Evolutionary conservation across 2,797 vertebrate species (phyloP).

Genomic region (Nannoperca obscura): DNA sequence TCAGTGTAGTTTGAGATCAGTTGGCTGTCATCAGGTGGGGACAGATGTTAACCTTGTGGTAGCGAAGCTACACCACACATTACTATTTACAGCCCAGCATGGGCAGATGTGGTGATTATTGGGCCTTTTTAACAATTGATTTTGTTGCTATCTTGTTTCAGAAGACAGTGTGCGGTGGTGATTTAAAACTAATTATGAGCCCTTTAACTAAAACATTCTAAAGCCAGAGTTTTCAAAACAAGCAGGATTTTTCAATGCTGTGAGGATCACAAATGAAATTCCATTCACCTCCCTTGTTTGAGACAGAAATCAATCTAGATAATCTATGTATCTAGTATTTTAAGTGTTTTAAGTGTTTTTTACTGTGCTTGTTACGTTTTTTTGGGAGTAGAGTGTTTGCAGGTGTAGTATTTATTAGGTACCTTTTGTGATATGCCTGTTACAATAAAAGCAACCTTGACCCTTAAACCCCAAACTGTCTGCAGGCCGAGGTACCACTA

Average conservation of each 20-base stretch:
- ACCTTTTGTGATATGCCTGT: not conserved
- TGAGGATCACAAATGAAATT: not conserved
- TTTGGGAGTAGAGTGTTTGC: not conserved
- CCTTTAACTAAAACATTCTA: not conserved
- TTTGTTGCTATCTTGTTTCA: conserved; percentile 41
- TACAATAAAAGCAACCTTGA: not conserved
- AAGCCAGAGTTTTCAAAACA: not conserved
- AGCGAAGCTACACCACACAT: conserved; percentile 58
- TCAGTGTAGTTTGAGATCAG: conserved; percentile 75
- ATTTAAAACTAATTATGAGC: conserved; percentile 18
- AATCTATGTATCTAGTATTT: no score
- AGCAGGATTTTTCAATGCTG: not conserved
- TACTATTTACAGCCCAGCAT: conserved; percentile 55
- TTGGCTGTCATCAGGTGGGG: conserved; percentile 57
- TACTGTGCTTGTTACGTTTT: not conserved
- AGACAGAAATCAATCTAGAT: not conserved
- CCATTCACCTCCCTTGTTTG: not conserved
- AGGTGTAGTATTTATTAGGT: not conserved
- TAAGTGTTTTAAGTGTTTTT: no score
- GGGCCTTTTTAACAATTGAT: conserved; percentile 50
- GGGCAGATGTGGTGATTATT: conserved; percentile 48
- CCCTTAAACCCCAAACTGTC: not conserved
- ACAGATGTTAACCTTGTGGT: conserved; percentile 79
- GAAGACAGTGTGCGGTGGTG: not conserved
- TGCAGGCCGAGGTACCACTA: not conserved